Evolutionary conservation across 2,113 vertebrate genomes (phyloP).

Genomic region (Gallinago media): DNA sequence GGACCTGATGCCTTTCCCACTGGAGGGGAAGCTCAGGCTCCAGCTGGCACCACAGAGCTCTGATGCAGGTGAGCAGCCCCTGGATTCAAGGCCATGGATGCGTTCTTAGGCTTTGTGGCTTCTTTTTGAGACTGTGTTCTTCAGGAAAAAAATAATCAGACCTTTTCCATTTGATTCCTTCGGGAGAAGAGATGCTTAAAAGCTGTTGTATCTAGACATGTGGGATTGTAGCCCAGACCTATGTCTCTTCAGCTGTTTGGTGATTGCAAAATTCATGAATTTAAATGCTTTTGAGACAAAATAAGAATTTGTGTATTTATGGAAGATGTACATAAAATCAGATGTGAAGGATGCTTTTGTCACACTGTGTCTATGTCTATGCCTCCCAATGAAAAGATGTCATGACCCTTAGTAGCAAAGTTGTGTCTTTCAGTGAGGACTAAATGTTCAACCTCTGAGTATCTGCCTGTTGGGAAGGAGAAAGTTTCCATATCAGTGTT

Average conservation of each 20-base stretch:
- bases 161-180: not conserved
- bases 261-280: not conserved
- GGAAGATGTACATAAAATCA: not conserved
- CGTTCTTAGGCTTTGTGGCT: not conserved
- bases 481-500: not conserved
- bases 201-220: not conserved
- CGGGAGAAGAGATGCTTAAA: not conserved
- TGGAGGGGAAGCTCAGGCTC: slow-evolving; percentile 19
- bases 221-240: not conserved
- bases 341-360: not conserved
- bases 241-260: not conserved
- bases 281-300: not conserved
- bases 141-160: not conserved
- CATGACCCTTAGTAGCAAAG: not conserved
- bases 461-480: not conserved
- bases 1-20: slow-evolving; percentile 32
- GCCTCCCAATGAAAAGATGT: not conserved
- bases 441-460: not conserved
- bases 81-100: not conserved
- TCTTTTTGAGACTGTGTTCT: not conserved
- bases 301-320: not conserved
- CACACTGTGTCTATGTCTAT: not conserved
- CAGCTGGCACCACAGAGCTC: not conserved
- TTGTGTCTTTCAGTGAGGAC: not conserved
- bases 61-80: not conserved